These are phyloP conservation scores for Cisticola juncidis DNA, from an alignment of 2,113 vertebrate species.

Conservation along the genomic window DNA sequence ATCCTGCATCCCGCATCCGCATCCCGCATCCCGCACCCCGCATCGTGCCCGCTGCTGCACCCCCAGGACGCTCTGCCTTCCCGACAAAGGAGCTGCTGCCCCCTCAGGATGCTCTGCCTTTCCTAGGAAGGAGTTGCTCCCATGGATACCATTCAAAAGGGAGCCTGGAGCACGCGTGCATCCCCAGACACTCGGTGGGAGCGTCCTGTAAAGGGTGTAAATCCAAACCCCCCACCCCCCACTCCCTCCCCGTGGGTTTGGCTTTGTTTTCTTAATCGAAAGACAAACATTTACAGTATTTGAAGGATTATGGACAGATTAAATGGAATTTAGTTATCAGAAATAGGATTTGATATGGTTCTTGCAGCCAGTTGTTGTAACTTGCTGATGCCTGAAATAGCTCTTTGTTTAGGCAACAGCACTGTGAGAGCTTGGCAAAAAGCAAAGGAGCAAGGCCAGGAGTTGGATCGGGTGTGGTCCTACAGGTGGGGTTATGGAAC, in stretches of 20 bases:
- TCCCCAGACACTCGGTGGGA: not conserved
- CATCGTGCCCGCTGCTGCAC: too few species aligned
- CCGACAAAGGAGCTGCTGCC: not conserved
- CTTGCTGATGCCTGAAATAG: constrained; percentile 9
- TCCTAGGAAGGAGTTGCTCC: accelerated
- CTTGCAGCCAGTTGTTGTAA: not conserved
- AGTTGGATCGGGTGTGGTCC: not conserved
- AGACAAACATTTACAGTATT: not conserved
- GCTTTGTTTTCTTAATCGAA: not conserved
- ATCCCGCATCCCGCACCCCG: not conserved
- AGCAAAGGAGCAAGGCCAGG: accelerated
- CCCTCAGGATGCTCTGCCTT: not conserved
- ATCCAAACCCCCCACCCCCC: not conserved
- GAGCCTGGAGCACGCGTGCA: accelerated
- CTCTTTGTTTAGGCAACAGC: not conserved
- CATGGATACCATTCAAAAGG: too few species aligned
- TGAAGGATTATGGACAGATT: constrained; percentile 41
- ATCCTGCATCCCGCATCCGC: too few species aligned
- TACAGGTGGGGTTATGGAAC: accelerated
- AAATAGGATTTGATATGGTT: not conserved
- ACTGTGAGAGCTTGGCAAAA: not conserved
- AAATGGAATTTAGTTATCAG: constrained; percentile 15
- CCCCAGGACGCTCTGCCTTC: not conserved
- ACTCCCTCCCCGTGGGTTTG: accelerated
- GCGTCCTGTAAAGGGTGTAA: not conserved